Evolutionary conservation across 2,113 vertebrate species (phyloP).

Genomic region (Tenebrosternarchus preto): DNA sequence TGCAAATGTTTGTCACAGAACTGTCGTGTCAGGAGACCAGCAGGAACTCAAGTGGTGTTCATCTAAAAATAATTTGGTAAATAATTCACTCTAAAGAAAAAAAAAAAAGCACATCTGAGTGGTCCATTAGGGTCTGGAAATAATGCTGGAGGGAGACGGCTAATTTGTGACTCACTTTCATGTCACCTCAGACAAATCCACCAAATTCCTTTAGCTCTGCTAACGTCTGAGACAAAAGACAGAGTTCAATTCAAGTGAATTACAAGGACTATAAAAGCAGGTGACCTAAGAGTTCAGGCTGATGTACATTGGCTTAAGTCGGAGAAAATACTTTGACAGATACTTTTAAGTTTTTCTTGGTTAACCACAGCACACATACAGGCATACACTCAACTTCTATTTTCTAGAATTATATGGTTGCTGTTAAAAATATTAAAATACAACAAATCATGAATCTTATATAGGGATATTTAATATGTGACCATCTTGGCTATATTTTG

Average conservation of each 20-base stretch:
- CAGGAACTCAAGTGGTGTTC: background rate
- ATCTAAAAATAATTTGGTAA: background rate
- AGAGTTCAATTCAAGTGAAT: background rate
- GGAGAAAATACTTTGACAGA: background rate
- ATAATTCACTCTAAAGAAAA: slow-evolving; percentile 26
- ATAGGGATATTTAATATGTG: too few species aligned
- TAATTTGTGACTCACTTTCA: background rate
- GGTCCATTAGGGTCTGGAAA: slow-evolving; percentile 9
- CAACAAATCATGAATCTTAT: too few species aligned
- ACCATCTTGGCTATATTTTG: too few species aligned
- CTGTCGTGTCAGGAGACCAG: background rate
- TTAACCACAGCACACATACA: too few species aligned
- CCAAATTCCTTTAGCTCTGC: background rate
- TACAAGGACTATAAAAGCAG: background rate
- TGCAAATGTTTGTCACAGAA: background rate
- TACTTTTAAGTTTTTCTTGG: too few species aligned
- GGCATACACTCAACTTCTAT: too few species aligned
- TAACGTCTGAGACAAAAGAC: background rate
- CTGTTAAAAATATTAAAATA: too few species aligned
- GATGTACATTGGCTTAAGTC: too few species aligned
- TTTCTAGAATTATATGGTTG: too few species aligned
- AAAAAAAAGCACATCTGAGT: slow-evolving; percentile 1
- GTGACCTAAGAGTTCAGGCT: background rate
- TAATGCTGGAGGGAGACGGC: background rate
- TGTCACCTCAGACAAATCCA: background rate